A percentile compares a stretch with the other conserved stretches of the same genome.
Conservation (phyloP, 2,797 vertebrate genomes). For the Sebastes diploproa region DNA sequence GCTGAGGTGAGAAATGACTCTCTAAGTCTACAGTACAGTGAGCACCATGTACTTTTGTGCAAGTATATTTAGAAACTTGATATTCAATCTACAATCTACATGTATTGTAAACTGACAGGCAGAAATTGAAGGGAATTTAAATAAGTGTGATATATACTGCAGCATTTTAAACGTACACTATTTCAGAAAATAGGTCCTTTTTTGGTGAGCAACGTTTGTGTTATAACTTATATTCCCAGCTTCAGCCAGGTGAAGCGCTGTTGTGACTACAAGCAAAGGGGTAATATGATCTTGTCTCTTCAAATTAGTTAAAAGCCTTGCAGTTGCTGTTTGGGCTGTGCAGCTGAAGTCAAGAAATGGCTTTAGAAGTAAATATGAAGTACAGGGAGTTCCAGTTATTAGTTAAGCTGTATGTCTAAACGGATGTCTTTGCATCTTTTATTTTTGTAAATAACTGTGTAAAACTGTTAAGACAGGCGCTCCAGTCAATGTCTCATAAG, state of each 20-base stretch:
- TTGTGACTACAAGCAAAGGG: constrained; percentile 52
- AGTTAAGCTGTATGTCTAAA: neutral
- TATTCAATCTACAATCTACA: neutral
- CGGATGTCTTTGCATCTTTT: neutral
- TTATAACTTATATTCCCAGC: constrained; percentile 16
- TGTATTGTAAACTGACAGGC: neutral
- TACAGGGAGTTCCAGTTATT: neutral
- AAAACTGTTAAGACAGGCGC: neutral
- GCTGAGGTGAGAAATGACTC: constrained; percentile 21
- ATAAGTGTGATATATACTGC: neutral
- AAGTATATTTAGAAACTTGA: constrained; percentile 7
- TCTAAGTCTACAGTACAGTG: neutral
- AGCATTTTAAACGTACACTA: neutral
- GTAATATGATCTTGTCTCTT: constrained; percentile 65
- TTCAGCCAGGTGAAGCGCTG: constrained; percentile 45
- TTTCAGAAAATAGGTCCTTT: neutral
- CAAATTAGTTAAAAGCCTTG: constrained; percentile 74
- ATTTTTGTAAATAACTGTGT: neutral
- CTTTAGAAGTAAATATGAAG: constrained; percentile 45
- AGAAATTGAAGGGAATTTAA: neutral
- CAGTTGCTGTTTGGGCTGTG: constrained; percentile 45
- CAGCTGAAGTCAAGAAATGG: constrained; percentile 39
- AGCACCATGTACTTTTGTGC: neutral
- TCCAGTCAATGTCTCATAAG: no score
- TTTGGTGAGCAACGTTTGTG: constrained; percentile 1